Evolutionary conservation across 2,113 vertebrate species (phyloP), one percentile per base, ranked within the genome.

Genomic region (Macheiramphus alcinus): DNA sequence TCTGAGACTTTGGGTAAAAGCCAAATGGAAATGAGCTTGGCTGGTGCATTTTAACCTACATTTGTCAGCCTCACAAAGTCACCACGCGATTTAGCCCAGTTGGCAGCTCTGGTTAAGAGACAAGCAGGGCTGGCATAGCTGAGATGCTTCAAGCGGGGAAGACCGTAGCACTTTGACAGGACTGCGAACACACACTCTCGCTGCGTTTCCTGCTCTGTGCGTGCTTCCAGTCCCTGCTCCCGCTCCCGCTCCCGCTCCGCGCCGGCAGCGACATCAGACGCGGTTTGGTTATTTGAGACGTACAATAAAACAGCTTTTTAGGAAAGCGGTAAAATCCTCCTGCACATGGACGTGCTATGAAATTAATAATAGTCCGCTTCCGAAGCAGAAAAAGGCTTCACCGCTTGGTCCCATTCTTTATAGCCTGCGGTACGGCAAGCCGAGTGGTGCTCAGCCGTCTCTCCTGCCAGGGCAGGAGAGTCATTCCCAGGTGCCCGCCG

Each of bases 11-110:
- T 97, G 96, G 97, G 85, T 80, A 93, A 93, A 83, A 88, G 95
- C 96, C 97, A 97, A 97, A 96, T 94, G 95, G 95, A 96, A 97
- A 97, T 94, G 67, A 95, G 95, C 86, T 93, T 97, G 96, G 95
- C 96, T 0, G 0, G 88, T 93, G 92, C 47, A 59, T 96, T 95
- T 97, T 97, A 97, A 94, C 96, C 96, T 95, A 97, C 96, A 97
- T 97, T 97, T 93, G 94, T 95, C 82, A 1, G 75, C 80, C 86
- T 96, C 86, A 88, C 93, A 95, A 90, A 96, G 90, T 96, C 90
- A 90, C 85, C 75, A 47, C 11, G 63, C 7, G 0, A 26, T 92
- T 96, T 97, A 97, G 94, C 96, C 97, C 90, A 96, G 85, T 97
- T 97, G 97, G 96, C 95, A 97, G 90, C 82, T 59, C 94, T 62